Percentiles rank a stretch among this genome's conserved stretches.
Evolutionary conservation across 64 coral and sea anemone genomes (phyloP).

Genomic region (Catalaphyllia jardinei): DNA sequence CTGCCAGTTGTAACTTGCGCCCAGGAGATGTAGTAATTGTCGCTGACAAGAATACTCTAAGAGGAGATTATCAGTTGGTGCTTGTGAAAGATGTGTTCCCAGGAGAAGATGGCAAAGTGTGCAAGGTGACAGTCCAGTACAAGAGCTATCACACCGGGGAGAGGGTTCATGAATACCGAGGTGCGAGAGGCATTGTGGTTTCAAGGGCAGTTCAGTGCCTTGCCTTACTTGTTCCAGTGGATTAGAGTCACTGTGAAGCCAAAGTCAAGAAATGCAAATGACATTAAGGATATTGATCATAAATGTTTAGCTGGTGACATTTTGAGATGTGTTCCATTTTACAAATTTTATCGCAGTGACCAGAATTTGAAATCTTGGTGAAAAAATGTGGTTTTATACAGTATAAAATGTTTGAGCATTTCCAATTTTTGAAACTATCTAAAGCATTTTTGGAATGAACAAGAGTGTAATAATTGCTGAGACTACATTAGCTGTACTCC

Average conservation of each 20-base stretch:
- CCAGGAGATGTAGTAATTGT: too few relatives aligned
- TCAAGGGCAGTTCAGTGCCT: conserved; percentile 65
- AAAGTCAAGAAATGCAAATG: conserved; percentile 32
- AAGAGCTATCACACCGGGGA: conserved; percentile 70
- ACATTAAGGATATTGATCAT: neutral
- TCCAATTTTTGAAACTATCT: too few relatives aligned
- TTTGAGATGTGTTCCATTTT: conserved; percentile 5
- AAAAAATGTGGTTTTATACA: too few relatives aligned
- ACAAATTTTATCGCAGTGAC: conserved; percentile 19
- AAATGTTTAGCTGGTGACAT: neutral
- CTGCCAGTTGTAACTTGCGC: conserved; percentile 31
- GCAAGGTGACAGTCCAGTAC: conserved; percentile 58
- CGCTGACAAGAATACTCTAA: conserved; percentile 73
- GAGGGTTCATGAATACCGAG: conserved; percentile 52
- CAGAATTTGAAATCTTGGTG: too few relatives aligned
- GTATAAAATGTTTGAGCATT: too few relatives aligned
- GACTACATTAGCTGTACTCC: too few relatives aligned
- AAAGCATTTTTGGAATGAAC: too few relatives aligned
- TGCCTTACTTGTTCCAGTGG: conserved; percentile 61
- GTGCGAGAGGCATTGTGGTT: conserved; percentile 61
- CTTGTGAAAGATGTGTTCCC: conserved; percentile 74
- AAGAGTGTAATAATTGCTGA: too few relatives aligned
- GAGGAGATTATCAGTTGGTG: conserved; percentile 68
- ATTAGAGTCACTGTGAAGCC: conserved; percentile 22
- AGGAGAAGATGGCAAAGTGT: conserved; percentile 68